A percentile compares a stretch with the other conserved stretches of the same genome.
Conservation (phyloP, 2,113 vertebrate species). For the Planiliza haematocheilus region DNA sequence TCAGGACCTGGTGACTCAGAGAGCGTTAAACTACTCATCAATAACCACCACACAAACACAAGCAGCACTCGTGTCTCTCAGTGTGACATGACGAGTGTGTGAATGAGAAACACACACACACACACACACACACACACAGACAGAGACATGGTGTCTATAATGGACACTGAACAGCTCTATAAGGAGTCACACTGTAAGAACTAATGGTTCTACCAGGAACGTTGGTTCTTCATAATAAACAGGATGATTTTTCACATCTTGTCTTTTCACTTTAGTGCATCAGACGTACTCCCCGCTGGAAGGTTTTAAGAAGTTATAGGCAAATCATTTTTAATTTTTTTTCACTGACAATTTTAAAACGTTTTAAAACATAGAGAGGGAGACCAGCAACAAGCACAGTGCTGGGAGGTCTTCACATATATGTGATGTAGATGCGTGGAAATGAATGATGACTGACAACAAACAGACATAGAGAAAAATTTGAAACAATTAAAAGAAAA, state of each 20-base stretch:
- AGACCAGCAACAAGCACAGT: too few relatives aligned
- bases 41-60: conserved; percentile 39
- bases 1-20: conserved; percentile 17
- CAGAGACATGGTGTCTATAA: conserved; percentile 31
- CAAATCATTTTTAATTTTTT: too few relatives aligned
- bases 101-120: conserved; percentile 12
- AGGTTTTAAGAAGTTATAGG: too few relatives aligned
- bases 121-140: conserved; percentile 10
- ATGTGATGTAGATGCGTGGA: too few relatives aligned
- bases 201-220: background rate
- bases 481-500: too few relatives aligned
- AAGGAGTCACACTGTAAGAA: background rate
- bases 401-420: too few relatives aligned
- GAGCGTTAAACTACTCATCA: conserved; percentile 44
- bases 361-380: too few relatives aligned
- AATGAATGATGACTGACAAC: too few relatives aligned
- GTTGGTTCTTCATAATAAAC: background rate
- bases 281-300: too few relatives aligned
- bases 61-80: conserved; percentile 23
- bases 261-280: too few relatives aligned
- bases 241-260: background rate
- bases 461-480: too few relatives aligned
- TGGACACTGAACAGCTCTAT: conserved; percentile 13
- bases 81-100: conserved; percentile 4
- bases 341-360: too few relatives aligned